phyloP scores from a whole-genome alignment of 2,797 vertebrate species.

The Poeciliopsis turneri region DNA sequence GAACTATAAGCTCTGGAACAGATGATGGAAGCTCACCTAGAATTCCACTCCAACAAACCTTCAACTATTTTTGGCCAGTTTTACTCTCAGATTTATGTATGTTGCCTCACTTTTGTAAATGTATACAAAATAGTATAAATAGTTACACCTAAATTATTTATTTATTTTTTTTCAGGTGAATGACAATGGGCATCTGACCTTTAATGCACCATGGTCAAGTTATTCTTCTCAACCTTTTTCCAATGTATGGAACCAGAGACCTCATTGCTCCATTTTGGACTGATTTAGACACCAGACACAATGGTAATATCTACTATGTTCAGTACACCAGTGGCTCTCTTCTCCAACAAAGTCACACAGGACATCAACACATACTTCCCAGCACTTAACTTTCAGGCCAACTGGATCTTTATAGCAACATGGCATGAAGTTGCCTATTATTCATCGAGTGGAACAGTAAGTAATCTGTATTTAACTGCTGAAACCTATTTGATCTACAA shows the following conservation, averaged over 20 bases:
- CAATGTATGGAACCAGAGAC: slow-evolving; percentile 38
- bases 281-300: slow-evolving; percentile 59
- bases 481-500: neutral
- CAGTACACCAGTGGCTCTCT: slow-evolving; percentile 44
- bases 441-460: slow-evolving; percentile 56
- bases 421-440: slow-evolving; percentile 79
- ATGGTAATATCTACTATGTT: slow-evolving; percentile 61
- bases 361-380: slow-evolving; percentile 78
- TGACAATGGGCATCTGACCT: slow-evolving; percentile 74
- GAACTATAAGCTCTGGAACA: accelerated
- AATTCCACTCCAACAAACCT: slow-evolving; percentile 40
- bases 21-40: slow-evolving; percentile 66
- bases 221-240: slow-evolving; percentile 30
- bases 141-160: neutral
- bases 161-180: slow-evolving; percentile 69
- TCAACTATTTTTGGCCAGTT: slow-evolving; percentile 56
- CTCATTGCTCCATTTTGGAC: slow-evolving; percentile 74
- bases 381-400: slow-evolving; percentile 18
- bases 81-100: slow-evolving; percentile 56
- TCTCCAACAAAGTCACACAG: slow-evolving; percentile 58
- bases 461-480: slow-evolving; percentile 7
- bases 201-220: accelerated
- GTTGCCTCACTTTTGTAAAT: slow-evolving; percentile 12
- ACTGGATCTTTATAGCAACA: slow-evolving; percentile 80
- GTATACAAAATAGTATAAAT: neutral